Conservation (phyloP, 2,113 vertebrate genomes). For the Mus spicilegus region DNA sequence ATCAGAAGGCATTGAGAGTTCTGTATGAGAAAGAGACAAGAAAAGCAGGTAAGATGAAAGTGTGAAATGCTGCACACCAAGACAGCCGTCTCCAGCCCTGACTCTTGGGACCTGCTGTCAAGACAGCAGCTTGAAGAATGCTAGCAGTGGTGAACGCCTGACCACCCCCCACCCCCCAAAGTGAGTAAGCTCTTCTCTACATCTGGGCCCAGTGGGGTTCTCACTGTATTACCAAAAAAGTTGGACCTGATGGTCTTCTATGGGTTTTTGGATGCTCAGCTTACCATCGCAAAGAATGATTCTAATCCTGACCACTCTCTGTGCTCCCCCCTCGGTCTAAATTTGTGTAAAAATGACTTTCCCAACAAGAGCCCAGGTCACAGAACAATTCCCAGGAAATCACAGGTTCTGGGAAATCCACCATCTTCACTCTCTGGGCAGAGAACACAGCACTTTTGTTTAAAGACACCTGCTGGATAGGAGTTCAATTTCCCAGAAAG, state of each 20-base stretch:
- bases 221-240: not conserved
- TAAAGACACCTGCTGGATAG: not conserved
- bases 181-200: not conserved
- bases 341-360: not conserved
- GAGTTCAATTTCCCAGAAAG: not conserved
- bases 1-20: constrained; percentile 83
- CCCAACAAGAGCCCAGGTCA: not conserved
- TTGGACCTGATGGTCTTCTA: not conserved
- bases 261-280: not conserved
- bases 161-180: fast-evolving
- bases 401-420: not conserved
- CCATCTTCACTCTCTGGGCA: not conserved
- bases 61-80: not conserved
- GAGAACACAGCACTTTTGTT: not conserved
- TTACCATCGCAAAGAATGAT: not conserved
- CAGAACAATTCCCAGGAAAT: not conserved
- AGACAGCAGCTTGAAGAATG: not conserved
- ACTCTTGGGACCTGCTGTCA: not conserved
- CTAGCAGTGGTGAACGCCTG: constrained; percentile 6
- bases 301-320: not conserved
- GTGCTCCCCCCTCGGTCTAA: not conserved
- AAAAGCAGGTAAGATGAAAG: not conserved
- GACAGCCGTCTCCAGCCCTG: fast-evolving
- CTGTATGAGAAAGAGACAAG: not conserved
- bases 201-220: not conserved